Percentiles rank a stretch among this genome's conserved stretches.
phyloP scores from a whole-genome alignment of 1,140 invertebrate species.

The Globodera ellingtonae region DNA sequence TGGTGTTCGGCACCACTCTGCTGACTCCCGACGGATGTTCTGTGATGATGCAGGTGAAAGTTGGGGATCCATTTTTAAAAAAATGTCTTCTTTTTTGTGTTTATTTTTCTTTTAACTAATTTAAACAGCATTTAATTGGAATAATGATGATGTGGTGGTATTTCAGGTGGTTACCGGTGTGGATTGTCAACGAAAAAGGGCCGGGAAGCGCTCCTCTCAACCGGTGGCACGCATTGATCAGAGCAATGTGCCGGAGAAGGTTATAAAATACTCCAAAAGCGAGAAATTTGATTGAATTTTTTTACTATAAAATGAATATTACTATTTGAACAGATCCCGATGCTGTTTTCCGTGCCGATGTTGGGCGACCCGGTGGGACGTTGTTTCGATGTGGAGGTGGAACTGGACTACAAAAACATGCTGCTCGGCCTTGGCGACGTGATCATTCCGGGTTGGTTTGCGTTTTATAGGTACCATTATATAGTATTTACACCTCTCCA shows the following conservation, averaged over 20 bases:
- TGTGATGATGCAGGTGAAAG: slow-evolving; percentile 71
- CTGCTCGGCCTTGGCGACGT: slow-evolving; percentile 73
- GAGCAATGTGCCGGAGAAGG: slow-evolving; percentile 50
- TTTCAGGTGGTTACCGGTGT: slow-evolving; percentile 69
- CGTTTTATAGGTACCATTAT: neutral
- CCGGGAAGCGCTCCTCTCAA: slow-evolving; percentile 38
- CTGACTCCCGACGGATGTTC: slow-evolving; percentile 71
- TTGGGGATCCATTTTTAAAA: neutral
- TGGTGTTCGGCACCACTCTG: slow-evolving; percentile 73
- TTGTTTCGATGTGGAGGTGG: slow-evolving; percentile 55
- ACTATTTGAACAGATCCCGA: slow-evolving; percentile 68
- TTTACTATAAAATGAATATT: too few species aligned
- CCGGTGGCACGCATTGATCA: slow-evolving; percentile 53
- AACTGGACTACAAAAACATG: slow-evolving; percentile 53
- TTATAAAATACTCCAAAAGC: neutral
- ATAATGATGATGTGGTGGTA: too few species aligned
- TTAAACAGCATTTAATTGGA: too few species aligned
- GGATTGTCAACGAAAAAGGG: slow-evolving; percentile 46
- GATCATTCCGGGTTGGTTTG: slow-evolving; percentile 69
- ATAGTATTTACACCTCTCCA: neutral
- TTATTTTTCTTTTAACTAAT: too few species aligned
- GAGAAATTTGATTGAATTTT: slow-evolving; percentile 2
- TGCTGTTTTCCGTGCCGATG: slow-evolving; percentile 71
- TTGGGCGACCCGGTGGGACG: slow-evolving; percentile 53
- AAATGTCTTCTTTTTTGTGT: neutral